phyloP scores from a whole-genome alignment of 2,888 invertebrate species.

The Torymus tubicola region DNA sequence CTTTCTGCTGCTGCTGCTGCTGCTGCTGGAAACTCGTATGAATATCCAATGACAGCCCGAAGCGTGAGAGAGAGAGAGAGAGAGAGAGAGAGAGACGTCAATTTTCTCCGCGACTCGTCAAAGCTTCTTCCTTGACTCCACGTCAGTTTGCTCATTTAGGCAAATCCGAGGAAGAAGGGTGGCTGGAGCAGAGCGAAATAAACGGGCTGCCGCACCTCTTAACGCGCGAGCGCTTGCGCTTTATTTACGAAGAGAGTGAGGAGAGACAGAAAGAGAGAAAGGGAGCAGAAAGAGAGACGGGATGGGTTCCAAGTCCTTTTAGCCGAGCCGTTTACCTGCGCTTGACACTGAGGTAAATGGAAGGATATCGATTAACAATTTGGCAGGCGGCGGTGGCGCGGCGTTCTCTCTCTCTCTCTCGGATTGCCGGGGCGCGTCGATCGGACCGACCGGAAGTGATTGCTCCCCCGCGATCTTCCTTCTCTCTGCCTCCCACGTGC shows the following conservation, averaged over 20 bases:
- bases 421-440: background rate
- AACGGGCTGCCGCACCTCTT: too few species aligned
- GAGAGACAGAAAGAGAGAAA: background rate
- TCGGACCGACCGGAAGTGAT: slow-evolving; percentile 28
- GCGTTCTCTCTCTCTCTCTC: background rate
- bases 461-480: slow-evolving; percentile 33
- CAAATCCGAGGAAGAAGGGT: background rate
- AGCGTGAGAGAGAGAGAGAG: slow-evolving; percentile 21
- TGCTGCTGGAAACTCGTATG: background rate
- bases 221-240: background rate
- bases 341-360: slow-evolving; percentile 50
- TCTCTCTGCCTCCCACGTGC: background rate
- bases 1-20: background rate
- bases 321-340: slow-evolving; percentile 39
- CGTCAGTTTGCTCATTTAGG: slow-evolving; percentile 29
- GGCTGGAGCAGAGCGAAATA: too few species aligned
- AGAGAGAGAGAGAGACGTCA: background rate
- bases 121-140: background rate
- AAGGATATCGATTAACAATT: slow-evolving; percentile 55
- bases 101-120: slow-evolving; percentile 25
- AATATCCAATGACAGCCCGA: slow-evolving; percentile 13
- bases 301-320: slow-evolving; percentile 3
- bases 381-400: slow-evolving; percentile 22
- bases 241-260: slow-evolving; percentile 15
- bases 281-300: background rate